Evolutionary conservation across 2,797 vertebrate genomes (phyloP), one percentile per base, ranked within the genome.

Genomic region (Natrix natrix): DNA sequence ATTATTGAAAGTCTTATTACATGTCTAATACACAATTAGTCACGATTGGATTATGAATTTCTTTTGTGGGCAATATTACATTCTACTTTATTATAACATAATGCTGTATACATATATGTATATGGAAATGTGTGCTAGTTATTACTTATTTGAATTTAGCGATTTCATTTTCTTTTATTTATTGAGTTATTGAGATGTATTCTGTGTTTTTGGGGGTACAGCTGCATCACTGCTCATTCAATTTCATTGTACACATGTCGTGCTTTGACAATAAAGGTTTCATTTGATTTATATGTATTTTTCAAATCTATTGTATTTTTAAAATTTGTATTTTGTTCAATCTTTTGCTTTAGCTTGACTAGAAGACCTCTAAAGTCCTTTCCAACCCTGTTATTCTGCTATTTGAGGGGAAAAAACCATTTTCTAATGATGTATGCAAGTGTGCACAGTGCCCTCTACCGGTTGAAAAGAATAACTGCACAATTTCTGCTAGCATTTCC

Each of bases 21-120:
- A 90, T 92, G 93, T 96, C 97, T 95, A 96, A 92, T 74, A 90
- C 22, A 91, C 95, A 96, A 93, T 92, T 92, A 95, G 95, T 96
- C 97, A 43, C 43, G 43, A 43, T 43, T 97, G 97, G 94, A 97
- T 96, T 97, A 95, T 96, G 95, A 6, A 66, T 55, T 97, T 17
- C n/a, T 11, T 90, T 83, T 83, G 37, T 83, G 74, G 17, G 8
- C 37, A 48, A 43, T 78, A 22, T 78, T 78, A 78, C 20, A 5
- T 3, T 78, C 37, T 11, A 43, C 32, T 78, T 83, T 83, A 83
- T 22, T 83, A 52, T 52, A 52, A 52, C 48, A 52, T 52, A 5
- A 52, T 52, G 48, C 5, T 48, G 5, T 52, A 52, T 52, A 52
- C 48, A 52, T 6, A 52, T 7, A 5, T 52, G 48, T 52, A 52